Percentiles rank a stretch among this genome's conserved stretches.
These are phyloP conservation scores for Drosophila nigrodunni DNA, from an alignment of 1,140 invertebrate species.

Conservation along the genomic window DNA sequence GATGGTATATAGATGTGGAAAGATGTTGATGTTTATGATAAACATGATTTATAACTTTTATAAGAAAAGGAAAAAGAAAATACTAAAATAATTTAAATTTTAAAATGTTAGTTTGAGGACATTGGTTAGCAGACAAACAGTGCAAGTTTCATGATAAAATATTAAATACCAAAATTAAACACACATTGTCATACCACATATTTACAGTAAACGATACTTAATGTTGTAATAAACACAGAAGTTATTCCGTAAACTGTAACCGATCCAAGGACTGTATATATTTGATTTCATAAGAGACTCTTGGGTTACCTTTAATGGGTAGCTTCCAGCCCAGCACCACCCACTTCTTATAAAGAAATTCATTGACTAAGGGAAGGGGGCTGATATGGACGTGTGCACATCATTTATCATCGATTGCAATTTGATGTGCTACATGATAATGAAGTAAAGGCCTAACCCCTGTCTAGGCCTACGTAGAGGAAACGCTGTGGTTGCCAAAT, in stretches of 20 bases:
- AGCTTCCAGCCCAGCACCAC: not conserved
- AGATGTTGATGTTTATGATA: not conserved
- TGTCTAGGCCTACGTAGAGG: not conserved
- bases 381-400: constrained; percentile 30
- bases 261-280: not conserved
- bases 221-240: not conserved
- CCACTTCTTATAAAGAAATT: not conserved
- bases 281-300: not conserved
- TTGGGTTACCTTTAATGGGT: constrained; percentile 9
- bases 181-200: too few species aligned
- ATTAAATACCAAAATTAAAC: too few species aligned
- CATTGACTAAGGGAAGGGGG: not conserved
- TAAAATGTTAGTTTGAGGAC: too few species aligned
- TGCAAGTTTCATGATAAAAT: too few species aligned
- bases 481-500: constrained; percentile 1
- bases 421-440: constrained; percentile 58
- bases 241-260: not conserved
- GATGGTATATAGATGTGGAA: not conserved
- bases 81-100: too few species aligned
- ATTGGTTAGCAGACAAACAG: not conserved
- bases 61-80: too few species aligned
- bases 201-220: too few species aligned
- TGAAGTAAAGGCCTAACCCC: constrained; percentile 5
- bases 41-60: not conserved
- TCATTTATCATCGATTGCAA: constrained; percentile 82